Percentiles rank a stretch among this genome's conserved stretches.
phyloP scores from a whole-genome alignment of 2,888 invertebrate genomes.

The Cerastoderma edule region DNA sequence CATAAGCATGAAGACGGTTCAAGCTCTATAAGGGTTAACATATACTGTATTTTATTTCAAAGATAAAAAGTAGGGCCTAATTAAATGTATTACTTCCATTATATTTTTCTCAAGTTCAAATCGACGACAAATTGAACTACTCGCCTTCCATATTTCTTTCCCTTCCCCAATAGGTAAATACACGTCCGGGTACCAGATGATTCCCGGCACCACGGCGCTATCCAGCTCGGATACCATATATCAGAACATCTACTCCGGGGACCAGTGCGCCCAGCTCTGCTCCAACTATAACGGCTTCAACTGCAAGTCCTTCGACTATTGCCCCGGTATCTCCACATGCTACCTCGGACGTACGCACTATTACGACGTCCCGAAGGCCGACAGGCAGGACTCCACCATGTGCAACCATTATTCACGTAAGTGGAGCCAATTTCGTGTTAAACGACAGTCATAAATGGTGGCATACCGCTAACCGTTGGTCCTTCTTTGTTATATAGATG shows the following conservation, averaged over 20 bases:
- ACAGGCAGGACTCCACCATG: constrained; percentile 60
- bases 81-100: too few relatives aligned
- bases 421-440: constrained; percentile 30
- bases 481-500: too few relatives aligned
- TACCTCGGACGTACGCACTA: constrained; percentile 70
- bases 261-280: constrained; percentile 74
- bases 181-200: constrained; percentile 62
- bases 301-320: constrained; percentile 77
- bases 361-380: constrained; percentile 68
- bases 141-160: too few relatives aligned
- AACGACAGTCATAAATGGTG: too few relatives aligned
- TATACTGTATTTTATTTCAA: too few relatives aligned
- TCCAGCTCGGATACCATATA: constrained; percentile 70
- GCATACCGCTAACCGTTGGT: too few relatives aligned
- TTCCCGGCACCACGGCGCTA: constrained; percentile 66
- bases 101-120: too few relatives aligned
- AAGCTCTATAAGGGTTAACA: too few relatives aligned
- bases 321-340: constrained; percentile 70
- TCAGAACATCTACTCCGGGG: constrained; percentile 68
- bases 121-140: too few relatives aligned
- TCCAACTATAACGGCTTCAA: constrained; percentile 68
- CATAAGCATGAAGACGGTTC: too few relatives aligned
- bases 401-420: constrained; percentile 76
- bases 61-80: too few relatives aligned
- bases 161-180: constrained; percentile 66